Conservation (phyloP, 2,888 invertebrate species). For the Embidobia sp. region DNA sequence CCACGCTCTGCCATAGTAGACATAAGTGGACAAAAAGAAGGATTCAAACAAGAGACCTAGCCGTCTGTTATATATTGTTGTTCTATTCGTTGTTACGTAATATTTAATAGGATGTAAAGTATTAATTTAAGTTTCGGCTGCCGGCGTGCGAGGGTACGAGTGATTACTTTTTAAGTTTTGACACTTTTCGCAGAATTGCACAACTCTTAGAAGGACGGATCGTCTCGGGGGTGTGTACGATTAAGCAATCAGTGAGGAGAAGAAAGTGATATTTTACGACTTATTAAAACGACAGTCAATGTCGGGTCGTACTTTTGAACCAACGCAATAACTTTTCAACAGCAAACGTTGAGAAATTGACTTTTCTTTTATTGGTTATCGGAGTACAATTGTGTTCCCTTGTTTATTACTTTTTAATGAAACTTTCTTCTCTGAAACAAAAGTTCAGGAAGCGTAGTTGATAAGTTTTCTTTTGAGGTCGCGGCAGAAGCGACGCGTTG, state of each 20-base stretch:
- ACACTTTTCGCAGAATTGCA: conserved; percentile 26
- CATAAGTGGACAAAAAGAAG: conserved; percentile 63
- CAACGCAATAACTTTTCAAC: no score
- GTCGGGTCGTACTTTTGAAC: no score
- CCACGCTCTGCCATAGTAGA: conserved; percentile 74
- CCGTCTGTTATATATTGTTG: conserved; percentile 73
- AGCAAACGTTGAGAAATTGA: no score
- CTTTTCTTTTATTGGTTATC: no score
- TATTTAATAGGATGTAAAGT: conserved; percentile 67
- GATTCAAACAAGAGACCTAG: conserved; percentile 16
- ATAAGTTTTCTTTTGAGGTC: no score
- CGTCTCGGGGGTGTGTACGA: no score
- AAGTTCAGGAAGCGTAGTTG: no score
- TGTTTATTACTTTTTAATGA: no score
- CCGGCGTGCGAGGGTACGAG: conserved; percentile 41
- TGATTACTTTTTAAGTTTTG: conserved; percentile 45
- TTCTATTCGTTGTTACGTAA: conserved; percentile 75
- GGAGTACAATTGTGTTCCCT: no score
- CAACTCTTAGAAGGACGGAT: conserved; percentile 36
- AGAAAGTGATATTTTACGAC: conserved; percentile 1
- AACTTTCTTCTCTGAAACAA: no score
- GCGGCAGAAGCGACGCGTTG: no score
- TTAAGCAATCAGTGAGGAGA: background rate
- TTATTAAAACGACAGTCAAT: no score
- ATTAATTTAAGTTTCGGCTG: conserved; percentile 39